These are phyloP conservation scores for Anarhynchus alexandrinus DNA, from an alignment of 2,113 vertebrate species.

Conservation along the genomic window DNA sequence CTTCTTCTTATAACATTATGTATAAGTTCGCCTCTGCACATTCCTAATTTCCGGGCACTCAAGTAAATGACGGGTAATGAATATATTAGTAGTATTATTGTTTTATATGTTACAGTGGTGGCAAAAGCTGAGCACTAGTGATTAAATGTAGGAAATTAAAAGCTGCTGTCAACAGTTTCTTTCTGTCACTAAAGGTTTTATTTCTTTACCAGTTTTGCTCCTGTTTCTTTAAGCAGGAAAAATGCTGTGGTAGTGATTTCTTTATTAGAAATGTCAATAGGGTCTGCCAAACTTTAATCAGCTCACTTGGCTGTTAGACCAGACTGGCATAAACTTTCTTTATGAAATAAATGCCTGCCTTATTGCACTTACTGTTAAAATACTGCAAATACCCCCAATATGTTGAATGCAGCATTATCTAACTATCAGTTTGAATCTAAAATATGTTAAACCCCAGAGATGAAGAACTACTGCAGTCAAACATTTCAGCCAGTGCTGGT, in stretches of 20 bases:
- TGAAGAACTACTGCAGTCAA: neutral
- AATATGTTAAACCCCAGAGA: neutral
- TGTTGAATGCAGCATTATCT: neutral
- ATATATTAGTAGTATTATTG: neutral
- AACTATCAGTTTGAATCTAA: neutral
- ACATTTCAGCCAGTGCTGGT: neutral
- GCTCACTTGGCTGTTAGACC: neutral
- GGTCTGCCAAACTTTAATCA: constrained; percentile 46
- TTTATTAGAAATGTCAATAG: constrained; percentile 45
- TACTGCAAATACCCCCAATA: neutral
- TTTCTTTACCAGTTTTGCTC: neutral
- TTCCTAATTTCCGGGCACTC: neutral
- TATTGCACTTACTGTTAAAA: neutral
- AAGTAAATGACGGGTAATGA: neutral
- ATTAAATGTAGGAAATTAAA: constrained; percentile 11
- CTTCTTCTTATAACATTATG: neutral
- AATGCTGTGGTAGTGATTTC: constrained; percentile 46
- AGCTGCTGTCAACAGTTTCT: neutral
- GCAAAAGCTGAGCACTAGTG: neutral
- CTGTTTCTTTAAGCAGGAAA: constrained; percentile 23
- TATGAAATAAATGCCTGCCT: neutral
- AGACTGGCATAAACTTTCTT: constrained; percentile 1
- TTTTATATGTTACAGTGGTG: neutral
- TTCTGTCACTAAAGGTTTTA: neutral
- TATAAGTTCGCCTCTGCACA: neutral